A percentile compares a stretch with the other conserved stretches of the same genome.
phyloP scores from a whole-genome alignment of 2,888 invertebrate species.

The Xanthorhoe spadicearia region DNA sequence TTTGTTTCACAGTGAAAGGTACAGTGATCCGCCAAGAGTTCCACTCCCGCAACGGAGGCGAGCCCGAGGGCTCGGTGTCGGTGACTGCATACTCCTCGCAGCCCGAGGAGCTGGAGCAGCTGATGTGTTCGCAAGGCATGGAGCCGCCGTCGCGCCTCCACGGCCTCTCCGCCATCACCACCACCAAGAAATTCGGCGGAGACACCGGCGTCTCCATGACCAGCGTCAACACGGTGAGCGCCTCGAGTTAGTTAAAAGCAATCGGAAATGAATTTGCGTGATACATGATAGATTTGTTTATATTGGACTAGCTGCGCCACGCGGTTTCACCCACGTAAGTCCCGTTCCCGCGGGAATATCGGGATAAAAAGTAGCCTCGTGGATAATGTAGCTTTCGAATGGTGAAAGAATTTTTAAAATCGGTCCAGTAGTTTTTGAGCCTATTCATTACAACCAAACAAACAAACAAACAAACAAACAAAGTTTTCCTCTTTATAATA shows the following conservation, averaged over 20 bases:
- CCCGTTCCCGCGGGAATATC: too few species aligned
- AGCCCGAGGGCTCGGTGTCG: constrained; percentile 88
- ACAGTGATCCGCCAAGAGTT: constrained; percentile 88
- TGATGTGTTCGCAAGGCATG: constrained; percentile 67
- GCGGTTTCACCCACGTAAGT: too few species aligned
- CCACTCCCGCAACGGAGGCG: constrained; percentile 88
- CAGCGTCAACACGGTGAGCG: constrained; percentile 69
- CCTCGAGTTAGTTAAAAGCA: constrained; percentile 21
- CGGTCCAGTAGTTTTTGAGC: too few species aligned
- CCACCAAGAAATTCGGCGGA: constrained; percentile 77
- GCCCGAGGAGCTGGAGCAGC: constrained; percentile 82
- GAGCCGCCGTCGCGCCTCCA: constrained; percentile 70
- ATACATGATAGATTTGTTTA: background rate
- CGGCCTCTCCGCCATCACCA: constrained; percentile 79
- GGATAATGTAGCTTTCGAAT: too few species aligned
- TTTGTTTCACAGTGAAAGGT: constrained; percentile 86
- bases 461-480: too few species aligned
- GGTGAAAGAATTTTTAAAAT: too few species aligned
- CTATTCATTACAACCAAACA: too few species aligned
- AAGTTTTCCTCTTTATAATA: too few species aligned
- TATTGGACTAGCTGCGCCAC: too few species aligned
- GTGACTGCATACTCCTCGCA: constrained; percentile 89
- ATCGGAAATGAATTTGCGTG: background rate
- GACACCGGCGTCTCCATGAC: constrained; percentile 69
- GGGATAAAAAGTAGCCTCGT: too few species aligned